Base-by-base conservation (phyloP, 2,888 invertebrate species). In the Actias luna region DNA sequence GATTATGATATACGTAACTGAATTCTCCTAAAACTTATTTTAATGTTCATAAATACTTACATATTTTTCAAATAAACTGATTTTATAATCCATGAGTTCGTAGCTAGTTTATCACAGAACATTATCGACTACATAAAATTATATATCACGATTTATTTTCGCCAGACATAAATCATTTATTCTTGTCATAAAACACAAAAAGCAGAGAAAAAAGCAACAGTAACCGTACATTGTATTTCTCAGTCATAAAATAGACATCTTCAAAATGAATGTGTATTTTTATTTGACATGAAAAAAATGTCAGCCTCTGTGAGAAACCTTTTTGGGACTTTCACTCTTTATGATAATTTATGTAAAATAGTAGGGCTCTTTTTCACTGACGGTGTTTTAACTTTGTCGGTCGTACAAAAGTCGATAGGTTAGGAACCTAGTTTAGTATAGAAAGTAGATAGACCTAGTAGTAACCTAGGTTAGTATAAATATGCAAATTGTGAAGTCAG, bases 211-310 rank as follows among this genome's bases (percentile, higher is more conserved):
- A 8, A n/a, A 29, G n/a, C 27, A 42, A 42, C 12, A 42, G 55
- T 29, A 29, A 29, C 5, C 10, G 14, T 50, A 29, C 18, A 42
- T 18, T 29, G n/a, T 55, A 29, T 55, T 55, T 29, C 29, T n/a
- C 29, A 16, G 55, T 29, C n/a, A 55, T 29, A 58, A 55, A 25
- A 36, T 25, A 35, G 55, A 61, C 31, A 31, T 31, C 57, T 39
- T 10, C 61, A 42, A 57, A 57, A 61, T 61, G 39, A 33, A 61
- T 42, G 42, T 61, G 61, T 57, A 42, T 42, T 57, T 61, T 31
- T 22, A 31, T 57, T 61, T 29, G 36, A 14, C 36, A 57, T 31
- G 39, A 58, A 55, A 42, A 42, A 31, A 58, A 52, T 3, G 52
- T 29, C 25, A 39, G 29, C 57, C 22, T 58, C 39, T 39, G 29